These are phyloP conservation scores for Mantis religiosa DNA, from an alignment of 2,888 invertebrate genomes.

Conservation along the genomic window DNA sequence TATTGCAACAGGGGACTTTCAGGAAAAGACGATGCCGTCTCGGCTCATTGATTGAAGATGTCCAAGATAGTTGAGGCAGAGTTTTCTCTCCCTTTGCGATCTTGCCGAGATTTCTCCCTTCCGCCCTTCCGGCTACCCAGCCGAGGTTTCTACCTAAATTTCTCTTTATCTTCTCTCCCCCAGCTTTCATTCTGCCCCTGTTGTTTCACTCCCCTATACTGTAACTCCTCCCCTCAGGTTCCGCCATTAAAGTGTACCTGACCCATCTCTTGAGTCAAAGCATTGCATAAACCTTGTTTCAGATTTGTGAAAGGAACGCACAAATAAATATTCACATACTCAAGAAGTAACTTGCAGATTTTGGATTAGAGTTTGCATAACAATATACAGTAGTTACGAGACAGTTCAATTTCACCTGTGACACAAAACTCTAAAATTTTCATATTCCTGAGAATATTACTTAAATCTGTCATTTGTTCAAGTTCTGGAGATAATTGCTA, in stretches of 20 bases:
- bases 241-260: background rate
- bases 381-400: too few relatives aligned
- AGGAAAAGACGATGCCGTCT: background rate
- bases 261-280: background rate
- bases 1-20: background rate
- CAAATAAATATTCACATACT: background rate
- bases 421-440: too few relatives aligned
- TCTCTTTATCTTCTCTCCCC: constrained; percentile 23
- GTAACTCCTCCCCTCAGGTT: background rate
- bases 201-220: background rate
- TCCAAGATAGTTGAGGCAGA: background rate
- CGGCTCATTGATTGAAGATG: background rate
- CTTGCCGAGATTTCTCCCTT: background rate
- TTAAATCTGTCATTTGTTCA: too few relatives aligned
- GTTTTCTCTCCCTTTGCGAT: background rate
- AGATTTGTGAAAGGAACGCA: background rate
- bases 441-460: too few relatives aligned
- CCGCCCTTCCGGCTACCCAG: background rate
- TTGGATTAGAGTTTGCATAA: too few relatives aligned
- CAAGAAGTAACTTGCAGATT: too few relatives aligned
- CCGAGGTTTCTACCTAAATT: background rate
- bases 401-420: too few relatives aligned
- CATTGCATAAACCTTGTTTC: background rate
- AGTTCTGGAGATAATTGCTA: too few relatives aligned
- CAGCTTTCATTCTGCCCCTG: constrained; percentile 20